A percentile compares a stretch with the other conserved stretches of the same genome.
Evolutionary conservation across 2,888 invertebrate genomes (phyloP).

Genomic region (Antheraea assamensis): DNA sequence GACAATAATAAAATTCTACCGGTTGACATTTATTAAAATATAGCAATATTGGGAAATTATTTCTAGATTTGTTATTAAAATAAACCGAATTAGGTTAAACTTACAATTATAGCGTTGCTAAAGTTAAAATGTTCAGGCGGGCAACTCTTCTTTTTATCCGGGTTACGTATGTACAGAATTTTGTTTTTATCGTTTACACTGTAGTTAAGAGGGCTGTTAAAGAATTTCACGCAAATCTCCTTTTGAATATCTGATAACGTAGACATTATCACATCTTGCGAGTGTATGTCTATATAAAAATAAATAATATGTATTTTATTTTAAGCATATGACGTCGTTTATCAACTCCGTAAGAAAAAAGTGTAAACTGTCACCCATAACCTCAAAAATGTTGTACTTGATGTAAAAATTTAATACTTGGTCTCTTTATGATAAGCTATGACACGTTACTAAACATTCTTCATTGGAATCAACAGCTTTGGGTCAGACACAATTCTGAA

Average conservation of each 20-base stretch:
- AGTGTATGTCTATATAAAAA: conserved; percentile 53
- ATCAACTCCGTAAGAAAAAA: no score
- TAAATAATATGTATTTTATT: not conserved
- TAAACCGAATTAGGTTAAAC: conserved; percentile 24
- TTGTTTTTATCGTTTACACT: conserved; percentile 36
- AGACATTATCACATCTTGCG: conserved; percentile 59
- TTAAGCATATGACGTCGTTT: no score
- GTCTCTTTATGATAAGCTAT: no score
- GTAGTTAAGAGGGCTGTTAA: conserved; percentile 47
- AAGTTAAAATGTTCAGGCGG: conserved; percentile 48
- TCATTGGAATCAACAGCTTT: no score
- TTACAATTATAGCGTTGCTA: conserved; percentile 53
- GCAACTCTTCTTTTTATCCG: conserved; percentile 57
- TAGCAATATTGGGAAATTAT: no score
- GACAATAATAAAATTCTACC: no score
- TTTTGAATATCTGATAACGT: conserved; percentile 49
- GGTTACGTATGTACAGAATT: conserved; percentile 60
- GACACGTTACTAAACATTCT: no score
- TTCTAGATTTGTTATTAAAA: not conserved
- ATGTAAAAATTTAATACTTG: no score
- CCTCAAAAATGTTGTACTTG: no score
- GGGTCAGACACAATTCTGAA: no score
- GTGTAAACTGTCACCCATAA: no score
- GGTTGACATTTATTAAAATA: no score
- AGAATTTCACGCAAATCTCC: conserved; percentile 69